Evolutionary conservation across 1,140 invertebrate genomes (phyloP).

Genomic region (Thrips palmi): DNA sequence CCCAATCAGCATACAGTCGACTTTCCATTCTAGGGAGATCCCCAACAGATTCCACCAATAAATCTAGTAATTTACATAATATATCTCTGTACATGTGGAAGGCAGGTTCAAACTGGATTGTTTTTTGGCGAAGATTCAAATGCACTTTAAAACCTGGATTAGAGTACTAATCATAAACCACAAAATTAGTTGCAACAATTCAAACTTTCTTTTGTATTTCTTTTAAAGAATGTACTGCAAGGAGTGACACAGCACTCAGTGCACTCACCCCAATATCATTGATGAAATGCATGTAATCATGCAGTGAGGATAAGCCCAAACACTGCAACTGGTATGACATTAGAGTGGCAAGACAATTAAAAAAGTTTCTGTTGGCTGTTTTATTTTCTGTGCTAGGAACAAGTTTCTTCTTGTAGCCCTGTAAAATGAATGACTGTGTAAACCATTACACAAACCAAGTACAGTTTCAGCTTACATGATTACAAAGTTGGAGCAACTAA

Average conservation of each 20-base stretch:
- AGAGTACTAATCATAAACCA: constrained; percentile 7
- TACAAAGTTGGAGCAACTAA: constrained; percentile 15
- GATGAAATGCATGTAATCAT: constrained; percentile 59
- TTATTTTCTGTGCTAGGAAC: constrained; percentile 48
- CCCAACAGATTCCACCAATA: constrained; percentile 46
- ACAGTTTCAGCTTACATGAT: not conserved
- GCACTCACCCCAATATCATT: constrained; percentile 48
- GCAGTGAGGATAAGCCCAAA: constrained; percentile 58
- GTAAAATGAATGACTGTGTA: constrained; percentile 20
- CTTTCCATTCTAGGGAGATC: constrained; percentile 56
- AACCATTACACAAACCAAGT: no score
- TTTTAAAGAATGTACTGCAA: no score
- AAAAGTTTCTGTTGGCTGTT: constrained; percentile 48
- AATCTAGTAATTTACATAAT: constrained; percentile 49
- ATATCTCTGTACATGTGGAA: constrained; percentile 53
- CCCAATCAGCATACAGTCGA: constrained; percentile 40
- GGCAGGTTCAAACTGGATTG: constrained; percentile 58
- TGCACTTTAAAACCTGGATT: constrained; percentile 61
- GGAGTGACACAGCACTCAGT: no score
- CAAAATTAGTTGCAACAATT: not conserved
- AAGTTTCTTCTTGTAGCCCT: constrained; percentile 54
- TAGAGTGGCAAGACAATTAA: constrained; percentile 65
- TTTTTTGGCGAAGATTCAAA: constrained; percentile 41
- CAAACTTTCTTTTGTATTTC: not conserved
- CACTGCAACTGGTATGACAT: constrained; percentile 74